Evolutionary conservation across 2,797 vertebrate species (phyloP).

Genomic region (Rhinichthys osculus): DNA sequence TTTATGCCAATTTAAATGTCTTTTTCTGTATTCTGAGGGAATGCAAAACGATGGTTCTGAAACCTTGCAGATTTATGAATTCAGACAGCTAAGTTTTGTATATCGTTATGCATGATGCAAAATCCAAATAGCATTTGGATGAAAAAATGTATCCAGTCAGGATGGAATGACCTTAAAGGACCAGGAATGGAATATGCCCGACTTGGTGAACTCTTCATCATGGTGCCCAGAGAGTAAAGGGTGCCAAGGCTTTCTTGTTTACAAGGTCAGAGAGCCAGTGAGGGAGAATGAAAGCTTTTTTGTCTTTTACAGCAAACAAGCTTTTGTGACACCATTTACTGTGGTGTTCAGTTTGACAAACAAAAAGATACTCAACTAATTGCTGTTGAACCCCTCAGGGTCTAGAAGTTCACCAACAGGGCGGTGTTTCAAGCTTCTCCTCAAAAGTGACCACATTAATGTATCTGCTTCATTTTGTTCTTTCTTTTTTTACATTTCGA

Average conservation of each 20-base stretch:
- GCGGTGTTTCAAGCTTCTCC: background rate
- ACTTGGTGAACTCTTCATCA: conserved; percentile 31
- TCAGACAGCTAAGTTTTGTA: background rate
- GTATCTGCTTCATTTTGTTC: background rate
- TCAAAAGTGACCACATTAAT: background rate
- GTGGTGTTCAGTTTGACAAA: conserved; percentile 69
- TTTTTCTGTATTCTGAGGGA: background rate
- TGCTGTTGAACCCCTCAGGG: conserved; percentile 52
- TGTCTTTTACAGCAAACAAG: conserved; percentile 65
- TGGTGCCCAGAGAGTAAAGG: conserved; percentile 55
- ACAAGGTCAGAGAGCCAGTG: conserved; percentile 60
- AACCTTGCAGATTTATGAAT: background rate
- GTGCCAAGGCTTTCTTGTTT: conserved; percentile 64
- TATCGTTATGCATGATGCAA: background rate
- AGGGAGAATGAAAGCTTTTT: conserved; percentile 62
- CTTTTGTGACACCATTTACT: conserved; percentile 67
- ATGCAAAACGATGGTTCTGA: background rate
- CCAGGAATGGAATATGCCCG: conserved; percentile 12
- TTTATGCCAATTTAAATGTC: conserved; percentile 4
- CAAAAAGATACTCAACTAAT: conserved; percentile 63
- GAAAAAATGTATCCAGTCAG: conserved; percentile 23
- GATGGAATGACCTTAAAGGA: conserved; percentile 43
- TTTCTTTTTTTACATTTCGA: conserved; percentile 8
- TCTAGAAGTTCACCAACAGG: background rate
- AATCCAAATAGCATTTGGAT: background rate